Conservation (phyloP, 1,140 invertebrate species). For the Lasaia peninsularis region DNA sequence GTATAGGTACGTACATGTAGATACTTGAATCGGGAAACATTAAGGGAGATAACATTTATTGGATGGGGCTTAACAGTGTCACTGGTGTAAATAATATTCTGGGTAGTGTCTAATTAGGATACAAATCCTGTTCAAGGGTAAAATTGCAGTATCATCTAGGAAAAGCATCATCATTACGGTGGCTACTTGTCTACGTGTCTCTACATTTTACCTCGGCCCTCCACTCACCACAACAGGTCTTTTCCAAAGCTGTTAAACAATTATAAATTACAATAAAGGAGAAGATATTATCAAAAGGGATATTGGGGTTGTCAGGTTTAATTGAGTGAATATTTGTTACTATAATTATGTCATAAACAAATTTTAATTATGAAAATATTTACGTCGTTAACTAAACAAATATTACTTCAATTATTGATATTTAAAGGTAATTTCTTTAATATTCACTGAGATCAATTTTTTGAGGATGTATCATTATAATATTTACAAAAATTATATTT, state of each 20-base stretch:
- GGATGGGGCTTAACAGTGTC: neutral
- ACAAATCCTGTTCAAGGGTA: constrained; percentile 34
- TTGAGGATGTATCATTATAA: too few relatives aligned
- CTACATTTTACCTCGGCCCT: constrained; percentile 62
- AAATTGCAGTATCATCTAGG: constrained; percentile 43
- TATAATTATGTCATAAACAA: neutral
- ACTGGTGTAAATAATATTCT: neutral
- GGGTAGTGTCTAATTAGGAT: constrained; percentile 6
- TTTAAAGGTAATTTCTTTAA: too few relatives aligned
- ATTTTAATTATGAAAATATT: too few relatives aligned
- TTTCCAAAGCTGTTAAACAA: constrained; percentile 77
- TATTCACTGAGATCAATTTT: too few relatives aligned
- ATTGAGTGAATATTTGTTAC: neutral
- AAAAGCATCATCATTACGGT: constrained; percentile 53
- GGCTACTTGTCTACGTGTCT: constrained; percentile 57
- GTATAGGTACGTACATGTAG: neutral
- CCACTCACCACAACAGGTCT: constrained; percentile 75
- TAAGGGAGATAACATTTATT: neutral
- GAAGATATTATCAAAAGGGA: constrained; percentile 9
- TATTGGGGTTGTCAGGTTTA: neutral
- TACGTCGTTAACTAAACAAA: too few relatives aligned
- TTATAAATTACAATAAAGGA: constrained; percentile 40
- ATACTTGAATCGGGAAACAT: neutral
- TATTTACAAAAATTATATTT: too few relatives aligned
- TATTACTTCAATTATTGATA: too few relatives aligned